Base-by-base conservation (phyloP, 2,888 invertebrate genomes). In the Amphiduros pacificus region DNA sequence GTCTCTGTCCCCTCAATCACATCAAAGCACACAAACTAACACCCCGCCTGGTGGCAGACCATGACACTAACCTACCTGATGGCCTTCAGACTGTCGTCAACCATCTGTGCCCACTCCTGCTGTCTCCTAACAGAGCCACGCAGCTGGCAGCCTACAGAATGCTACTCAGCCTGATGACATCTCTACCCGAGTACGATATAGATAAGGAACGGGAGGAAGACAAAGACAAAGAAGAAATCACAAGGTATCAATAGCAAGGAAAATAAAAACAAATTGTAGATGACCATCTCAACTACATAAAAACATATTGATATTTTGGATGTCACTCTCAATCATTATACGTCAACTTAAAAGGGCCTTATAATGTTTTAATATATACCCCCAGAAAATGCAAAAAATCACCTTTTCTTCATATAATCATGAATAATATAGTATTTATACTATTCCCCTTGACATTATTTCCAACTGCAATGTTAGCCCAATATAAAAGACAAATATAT, bases 71-170 rank as follows among this genome's bases (percentile, higher is more conserved):
- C 41, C 60, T 79, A 50, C 77, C 80, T n/a, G 76, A 79, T 63
- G 67, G 71, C 63, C 55, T 78, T 17, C 77, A 80, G 68, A 74
- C 77, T 17, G 55, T 81, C 28, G 60, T 82, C 44, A 80, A 80
- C 62, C 77, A 78, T 61, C 63, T 80, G 20, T 73, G 74, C 53
- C 80, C 80, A 1, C 65, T 78, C 55, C 67, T 82, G 51, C 58
- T 73, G 41, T 67, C 66, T 27, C 54, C 55, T 17, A 60, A 68
- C 26, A 63, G 71, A 29, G 64, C 71, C 31, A 73, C 76, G 4
- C 78, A 80, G 63, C 53, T 77, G 9, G 67, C 76, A n/a, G 76
- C 77, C 4, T 81, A 71, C 60, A 61, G 66, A 54, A 55, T 79
- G 4, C 66, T 81, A 6, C 65, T 70, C 62, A 75, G 75, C 24